Evolutionary conservation across 1,140 invertebrate species (phyloP).

Genomic region (Archegozetes longisetosus): DNA sequence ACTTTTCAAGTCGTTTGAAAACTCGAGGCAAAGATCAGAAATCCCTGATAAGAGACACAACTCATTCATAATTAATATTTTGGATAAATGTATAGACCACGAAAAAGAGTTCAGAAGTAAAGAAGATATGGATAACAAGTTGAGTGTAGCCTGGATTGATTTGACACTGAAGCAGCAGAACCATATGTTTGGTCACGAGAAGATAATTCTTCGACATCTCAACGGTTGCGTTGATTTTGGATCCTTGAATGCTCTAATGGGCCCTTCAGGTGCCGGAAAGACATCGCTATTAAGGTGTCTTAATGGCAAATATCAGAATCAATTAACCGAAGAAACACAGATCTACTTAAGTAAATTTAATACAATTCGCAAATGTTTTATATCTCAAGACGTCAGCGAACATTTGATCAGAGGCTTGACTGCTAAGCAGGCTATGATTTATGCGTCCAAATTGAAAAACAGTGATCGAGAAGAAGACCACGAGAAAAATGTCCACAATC

Average conservation of each 20-base stretch:
- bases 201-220: not conserved
- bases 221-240: conserved; percentile 7
- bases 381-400: conserved; percentile 47
- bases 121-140: not conserved
- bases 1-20: not conserved
- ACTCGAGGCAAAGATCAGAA: no score
- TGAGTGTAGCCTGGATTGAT: not conserved
- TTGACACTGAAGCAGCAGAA: not conserved
- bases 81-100: no score
- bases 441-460: conserved; percentile 70
- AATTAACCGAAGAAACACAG: not conserved
- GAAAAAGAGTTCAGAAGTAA: not conserved
- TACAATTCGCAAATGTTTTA: conserved; percentile 2
- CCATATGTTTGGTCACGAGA: no score
- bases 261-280: conserved; percentile 43
- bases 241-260: conserved; percentile 36
- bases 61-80: not conserved
- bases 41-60: no score
- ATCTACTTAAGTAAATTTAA: not conserved
- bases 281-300: conserved; percentile 29
- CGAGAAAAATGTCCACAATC: not conserved
- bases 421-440: conserved; percentile 71
- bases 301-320: not conserved
- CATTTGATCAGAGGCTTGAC: conserved; percentile 70
- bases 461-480: not conserved